These are phyloP conservation scores for Colinus virginianus DNA, from an alignment of 2,113 vertebrate species.

Conservation along the genomic window DNA sequence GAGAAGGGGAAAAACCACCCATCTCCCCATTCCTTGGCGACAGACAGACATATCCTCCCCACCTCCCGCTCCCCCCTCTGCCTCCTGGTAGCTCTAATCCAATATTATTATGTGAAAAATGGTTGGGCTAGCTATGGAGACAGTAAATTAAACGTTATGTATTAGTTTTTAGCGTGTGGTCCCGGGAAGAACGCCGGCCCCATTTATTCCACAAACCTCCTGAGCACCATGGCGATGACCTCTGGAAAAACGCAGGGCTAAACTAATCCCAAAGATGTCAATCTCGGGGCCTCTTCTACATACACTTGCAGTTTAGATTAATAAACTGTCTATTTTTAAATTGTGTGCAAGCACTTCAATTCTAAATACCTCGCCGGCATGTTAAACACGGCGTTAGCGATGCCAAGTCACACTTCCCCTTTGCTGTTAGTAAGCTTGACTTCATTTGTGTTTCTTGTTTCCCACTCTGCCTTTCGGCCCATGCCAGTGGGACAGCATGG, in stretches of 20 bases:
- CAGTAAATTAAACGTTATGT: conserved; percentile 98
- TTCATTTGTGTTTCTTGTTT: conserved; percentile 74
- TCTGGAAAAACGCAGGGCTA: conserved; percentile 82
- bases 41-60: conserved; percentile 54
- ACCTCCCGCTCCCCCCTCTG: conserved; percentile 33
- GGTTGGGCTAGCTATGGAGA: conserved; percentile 86
- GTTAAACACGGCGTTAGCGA: conserved; percentile 79
- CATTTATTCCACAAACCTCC: conserved; percentile 82
- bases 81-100: conserved; percentile 86
- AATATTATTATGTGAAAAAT: conserved; percentile 97
- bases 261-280: conserved; percentile 89
- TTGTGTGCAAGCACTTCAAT: conserved; percentile 83
- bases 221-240: conserved; percentile 81
- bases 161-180: conserved; percentile 85
- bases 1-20: conserved; percentile 57
- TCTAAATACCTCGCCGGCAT: conserved; percentile 84
- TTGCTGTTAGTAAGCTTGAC: conserved; percentile 53
- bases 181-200: conserved; percentile 74
- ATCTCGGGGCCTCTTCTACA: conserved; percentile 82
- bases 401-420: conserved; percentile 84
- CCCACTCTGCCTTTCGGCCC: not conserved
- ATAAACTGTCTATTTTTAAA: conserved; percentile 87
- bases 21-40: not conserved
- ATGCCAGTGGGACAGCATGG: not conserved
- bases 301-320: conserved; percentile 83